phyloP scores from a whole-genome alignment of 1,140 invertebrate genomes.

The Plutomurus gul region DNA sequence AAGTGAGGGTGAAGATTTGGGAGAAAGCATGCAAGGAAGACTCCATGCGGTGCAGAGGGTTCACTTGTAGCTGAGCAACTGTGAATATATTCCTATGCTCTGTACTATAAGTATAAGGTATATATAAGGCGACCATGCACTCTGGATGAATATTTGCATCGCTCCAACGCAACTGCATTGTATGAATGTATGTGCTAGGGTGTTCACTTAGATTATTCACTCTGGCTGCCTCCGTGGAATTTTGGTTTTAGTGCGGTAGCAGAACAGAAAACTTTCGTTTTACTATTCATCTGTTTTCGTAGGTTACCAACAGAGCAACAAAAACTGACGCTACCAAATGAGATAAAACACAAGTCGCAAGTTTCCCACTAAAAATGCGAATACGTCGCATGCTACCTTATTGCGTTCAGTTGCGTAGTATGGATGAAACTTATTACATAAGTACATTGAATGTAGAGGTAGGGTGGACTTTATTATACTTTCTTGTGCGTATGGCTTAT shows the following conservation, averaged over 20 bases:
- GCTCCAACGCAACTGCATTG: background rate
- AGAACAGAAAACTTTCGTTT: too few species aligned
- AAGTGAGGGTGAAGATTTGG: slow-evolving; percentile 35
- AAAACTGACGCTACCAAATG: too few species aligned
- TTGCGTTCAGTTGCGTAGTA: too few species aligned
- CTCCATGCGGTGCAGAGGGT: slow-evolving; percentile 13
- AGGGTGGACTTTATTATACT: too few species aligned
- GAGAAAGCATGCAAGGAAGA: slow-evolving; percentile 11
- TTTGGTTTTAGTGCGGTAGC: background rate
- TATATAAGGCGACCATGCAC: background rate
- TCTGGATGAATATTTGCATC: background rate
- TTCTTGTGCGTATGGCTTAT: too few species aligned
- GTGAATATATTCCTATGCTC: background rate
- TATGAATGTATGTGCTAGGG: background rate
- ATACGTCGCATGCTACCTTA: too few species aligned
- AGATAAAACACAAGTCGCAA: too few species aligned
- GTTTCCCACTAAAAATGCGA: too few species aligned
- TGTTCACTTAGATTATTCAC: background rate
- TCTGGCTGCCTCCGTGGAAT: background rate
- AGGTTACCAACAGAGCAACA: too few species aligned
- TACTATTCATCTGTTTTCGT: too few species aligned
- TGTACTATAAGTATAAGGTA: background rate
- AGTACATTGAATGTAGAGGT: too few species aligned
- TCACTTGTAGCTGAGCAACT: background rate
- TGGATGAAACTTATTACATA: too few species aligned